A percentile compares a stretch with the other conserved stretches of the same genome.
Conservation (phyloP, 2,888 invertebrate species). For the Choristoneura rosaceana region DNA sequence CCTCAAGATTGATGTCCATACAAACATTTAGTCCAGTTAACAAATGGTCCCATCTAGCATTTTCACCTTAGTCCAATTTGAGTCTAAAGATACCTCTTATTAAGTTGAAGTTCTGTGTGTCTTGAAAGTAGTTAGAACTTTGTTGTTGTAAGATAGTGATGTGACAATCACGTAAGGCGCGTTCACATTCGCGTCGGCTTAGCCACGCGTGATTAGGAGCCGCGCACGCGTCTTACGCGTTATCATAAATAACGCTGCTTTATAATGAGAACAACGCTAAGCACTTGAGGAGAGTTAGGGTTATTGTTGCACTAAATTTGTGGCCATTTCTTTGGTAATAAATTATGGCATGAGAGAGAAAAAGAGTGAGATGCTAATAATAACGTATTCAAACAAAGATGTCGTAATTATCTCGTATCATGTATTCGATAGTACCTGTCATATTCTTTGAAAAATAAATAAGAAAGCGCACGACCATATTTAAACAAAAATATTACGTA, state of each 20-base stretch:
- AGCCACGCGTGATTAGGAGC: constrained; percentile 51
- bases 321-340: no score
- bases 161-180: constrained; percentile 41
- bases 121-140: not conserved
- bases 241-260: constrained; percentile 1
- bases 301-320: no score
- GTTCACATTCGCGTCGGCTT: constrained; percentile 45
- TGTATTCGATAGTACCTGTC: no score
- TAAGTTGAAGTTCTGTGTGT: not conserved
- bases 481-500: no score
- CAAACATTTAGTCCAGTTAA: not conserved
- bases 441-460: no score
- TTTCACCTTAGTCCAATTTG: not conserved
- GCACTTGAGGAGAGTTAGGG: no score
- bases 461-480: no score
- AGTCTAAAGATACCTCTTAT: not conserved
- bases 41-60: not conserved
- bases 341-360: no score
- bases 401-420: no score
- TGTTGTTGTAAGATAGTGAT: not conserved
- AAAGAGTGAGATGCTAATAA: no score
- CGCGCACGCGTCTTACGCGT: constrained; percentile 40
- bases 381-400: no score
- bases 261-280: not conserved
- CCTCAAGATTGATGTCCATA: constrained; percentile 34